phyloP scores from a whole-genome alignment of 1,140 invertebrate genomes.

The Bombus pyrosoma region DNA sequence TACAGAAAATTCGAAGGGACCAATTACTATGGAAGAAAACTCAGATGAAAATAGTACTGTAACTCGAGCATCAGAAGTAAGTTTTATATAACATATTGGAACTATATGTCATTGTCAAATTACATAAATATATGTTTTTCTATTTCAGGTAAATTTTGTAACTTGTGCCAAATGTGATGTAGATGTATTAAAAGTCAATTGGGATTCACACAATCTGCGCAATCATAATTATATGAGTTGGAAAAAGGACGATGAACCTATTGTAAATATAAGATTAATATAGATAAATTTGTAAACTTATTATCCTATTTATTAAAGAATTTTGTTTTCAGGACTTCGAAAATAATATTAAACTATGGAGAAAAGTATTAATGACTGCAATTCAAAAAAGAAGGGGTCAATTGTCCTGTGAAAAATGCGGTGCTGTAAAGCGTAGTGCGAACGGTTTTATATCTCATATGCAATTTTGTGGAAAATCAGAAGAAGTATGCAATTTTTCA shows the following conservation, averaged over 20 bases:
- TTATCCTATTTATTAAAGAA: slow-evolving; percentile 30
- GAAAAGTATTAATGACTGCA: slow-evolving; percentile 66
- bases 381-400: slow-evolving; percentile 76
- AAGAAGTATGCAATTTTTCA: slow-evolving; percentile 77
- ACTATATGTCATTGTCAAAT: neutral
- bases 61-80: slow-evolving; percentile 10
- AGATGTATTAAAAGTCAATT: slow-evolving; percentile 72
- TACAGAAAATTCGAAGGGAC: slow-evolving; percentile 25
- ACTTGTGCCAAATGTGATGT: slow-evolving; percentile 73
- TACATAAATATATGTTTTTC: neutral
- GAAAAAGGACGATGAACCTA: slow-evolving; percentile 75
- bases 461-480: slow-evolving; percentile 84
- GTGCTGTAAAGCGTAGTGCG: slow-evolving; percentile 82
- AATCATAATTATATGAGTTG: slow-evolving; percentile 82
- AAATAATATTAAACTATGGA: slow-evolving; percentile 74
- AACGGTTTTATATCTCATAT: slow-evolving; percentile 86
- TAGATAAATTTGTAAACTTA: slow-evolving; percentile 26
- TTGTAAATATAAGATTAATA: slow-evolving; percentile 68
- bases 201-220: slow-evolving; percentile 80
- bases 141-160: slow-evolving; percentile 45
- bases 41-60: neutral
- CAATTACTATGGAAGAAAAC: neutral
- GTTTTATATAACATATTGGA: slow-evolving; percentile 23
- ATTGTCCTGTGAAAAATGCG: slow-evolving; percentile 84
- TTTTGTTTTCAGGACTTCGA: slow-evolving; percentile 76